A percentile compares a stretch with the other conserved stretches of the same genome.
These are phyloP conservation scores for Catostomus latipinnis DNA, from an alignment of 2,797 vertebrate species.

Conservation along the genomic window DNA sequence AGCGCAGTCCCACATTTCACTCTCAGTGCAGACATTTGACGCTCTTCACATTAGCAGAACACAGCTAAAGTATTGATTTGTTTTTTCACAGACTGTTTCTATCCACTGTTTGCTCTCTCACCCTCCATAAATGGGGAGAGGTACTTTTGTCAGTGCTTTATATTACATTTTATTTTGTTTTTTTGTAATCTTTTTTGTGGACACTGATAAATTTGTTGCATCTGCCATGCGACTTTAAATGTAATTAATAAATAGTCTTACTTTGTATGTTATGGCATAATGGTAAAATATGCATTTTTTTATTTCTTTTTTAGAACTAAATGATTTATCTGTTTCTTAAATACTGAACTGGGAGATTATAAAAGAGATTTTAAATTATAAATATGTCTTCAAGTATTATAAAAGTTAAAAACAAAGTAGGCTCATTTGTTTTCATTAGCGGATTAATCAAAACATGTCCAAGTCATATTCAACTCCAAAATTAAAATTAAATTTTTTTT, in stretches of 20 bases:
- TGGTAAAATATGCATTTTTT: too few species aligned
- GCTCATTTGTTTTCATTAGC: neutral
- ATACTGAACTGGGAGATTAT: too few species aligned
- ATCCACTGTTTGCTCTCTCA: slow-evolving; percentile 26
- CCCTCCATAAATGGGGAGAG: slow-evolving; percentile 79
- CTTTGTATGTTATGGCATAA: neutral
- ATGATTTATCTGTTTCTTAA: neutral
- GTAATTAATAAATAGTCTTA: neutral
- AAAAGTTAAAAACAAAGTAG: neutral
- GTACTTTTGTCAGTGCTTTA: slow-evolving; percentile 79
- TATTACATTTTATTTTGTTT: slow-evolving; percentile 60
- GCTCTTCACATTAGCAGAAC: slow-evolving; percentile 80
- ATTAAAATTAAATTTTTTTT: neutral
- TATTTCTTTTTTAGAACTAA: neutral
- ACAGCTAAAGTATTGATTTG: slow-evolving; percentile 85
- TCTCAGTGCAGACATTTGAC: slow-evolving; percentile 81
- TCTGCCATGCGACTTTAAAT: neutral
- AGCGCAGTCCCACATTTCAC: slow-evolving; percentile 68
- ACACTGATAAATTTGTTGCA: neutral
- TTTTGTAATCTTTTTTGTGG: slow-evolving; percentile 41
- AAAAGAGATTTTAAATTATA: neutral
- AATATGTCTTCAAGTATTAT: neutral
- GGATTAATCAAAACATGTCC: neutral
- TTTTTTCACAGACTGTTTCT: slow-evolving; percentile 54
- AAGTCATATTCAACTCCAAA: neutral